Conservation (phyloP, 2,113 vertebrate genomes). For the Syrrhaptes paradoxus region DNA sequence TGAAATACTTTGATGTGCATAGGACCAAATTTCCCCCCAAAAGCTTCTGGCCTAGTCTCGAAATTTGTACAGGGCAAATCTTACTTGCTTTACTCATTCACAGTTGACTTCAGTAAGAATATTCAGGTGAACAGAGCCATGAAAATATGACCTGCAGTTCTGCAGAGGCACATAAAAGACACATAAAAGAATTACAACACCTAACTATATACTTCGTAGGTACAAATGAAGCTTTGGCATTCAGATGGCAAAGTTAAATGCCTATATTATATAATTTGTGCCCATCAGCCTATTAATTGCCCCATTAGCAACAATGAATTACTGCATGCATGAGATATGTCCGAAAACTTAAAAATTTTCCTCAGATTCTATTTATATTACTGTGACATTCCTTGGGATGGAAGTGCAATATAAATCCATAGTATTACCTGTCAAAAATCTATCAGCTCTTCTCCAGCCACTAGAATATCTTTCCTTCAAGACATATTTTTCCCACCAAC, state of each 20-base stretch:
- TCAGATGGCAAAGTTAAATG: not conserved
- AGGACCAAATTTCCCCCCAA: not conserved
- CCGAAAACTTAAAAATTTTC: constrained; percentile 31
- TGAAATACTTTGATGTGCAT: not conserved
- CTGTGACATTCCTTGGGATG: constrained; percentile 20
- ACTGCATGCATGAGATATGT: not conserved
- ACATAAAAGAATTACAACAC: not conserved
- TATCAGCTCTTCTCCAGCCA: not conserved
- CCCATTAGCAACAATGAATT: not conserved
- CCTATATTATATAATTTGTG: not conserved
- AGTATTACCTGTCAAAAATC: constrained; percentile 42
- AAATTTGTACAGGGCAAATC: not conserved
- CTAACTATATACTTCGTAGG: not conserved
- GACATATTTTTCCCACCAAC: constrained; percentile 37
- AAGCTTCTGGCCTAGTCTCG: not conserved
- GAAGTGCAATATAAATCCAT: constrained; percentile 36
- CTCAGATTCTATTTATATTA: constrained; percentile 16
- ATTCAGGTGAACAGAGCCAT: not conserved
- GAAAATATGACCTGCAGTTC: not conserved
- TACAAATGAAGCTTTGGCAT: not conserved
- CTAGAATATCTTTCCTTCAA: constrained; percentile 1
- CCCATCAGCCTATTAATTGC: not conserved
- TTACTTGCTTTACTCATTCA: not conserved
- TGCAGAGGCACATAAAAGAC: not conserved
- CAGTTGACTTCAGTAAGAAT: not conserved